Conservation (phyloP, 2,113 vertebrate genomes). For the Caretta caretta region DNA sequence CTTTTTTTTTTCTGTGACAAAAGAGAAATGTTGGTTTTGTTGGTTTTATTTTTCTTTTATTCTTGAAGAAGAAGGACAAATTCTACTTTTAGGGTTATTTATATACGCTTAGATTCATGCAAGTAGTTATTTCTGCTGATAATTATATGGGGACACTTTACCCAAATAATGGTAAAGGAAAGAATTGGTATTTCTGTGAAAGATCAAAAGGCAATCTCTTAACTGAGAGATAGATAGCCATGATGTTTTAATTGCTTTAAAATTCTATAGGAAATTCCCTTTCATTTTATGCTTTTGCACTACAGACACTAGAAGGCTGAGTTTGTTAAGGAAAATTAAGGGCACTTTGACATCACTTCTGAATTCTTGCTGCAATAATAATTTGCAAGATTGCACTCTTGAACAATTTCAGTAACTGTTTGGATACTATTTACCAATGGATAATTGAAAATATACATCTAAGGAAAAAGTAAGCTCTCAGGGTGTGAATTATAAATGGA, state of each 20-base stretch:
- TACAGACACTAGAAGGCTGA: background rate
- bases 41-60: background rate
- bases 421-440: background rate
- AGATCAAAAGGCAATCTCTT: background rate
- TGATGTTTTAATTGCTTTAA: background rate
- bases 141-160: background rate
- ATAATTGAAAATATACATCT: background rate
- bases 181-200: background rate
- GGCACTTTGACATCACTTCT: background rate
- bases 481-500: background rate
- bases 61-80: background rate
- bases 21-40: background rate
- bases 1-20: background rate
- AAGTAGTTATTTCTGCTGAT: background rate
- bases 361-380: background rate
- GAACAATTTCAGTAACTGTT: background rate
- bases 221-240: background rate
- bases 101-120: background rate
- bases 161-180: rapidly evolving
- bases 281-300: background rate
- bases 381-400: background rate
- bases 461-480: background rate
- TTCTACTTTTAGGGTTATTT: background rate
- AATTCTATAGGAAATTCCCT: background rate
- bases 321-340: background rate